Conservation (phyloP, 1,140 invertebrate genomes). For the Aphelenchoides besseyi region DNA sequence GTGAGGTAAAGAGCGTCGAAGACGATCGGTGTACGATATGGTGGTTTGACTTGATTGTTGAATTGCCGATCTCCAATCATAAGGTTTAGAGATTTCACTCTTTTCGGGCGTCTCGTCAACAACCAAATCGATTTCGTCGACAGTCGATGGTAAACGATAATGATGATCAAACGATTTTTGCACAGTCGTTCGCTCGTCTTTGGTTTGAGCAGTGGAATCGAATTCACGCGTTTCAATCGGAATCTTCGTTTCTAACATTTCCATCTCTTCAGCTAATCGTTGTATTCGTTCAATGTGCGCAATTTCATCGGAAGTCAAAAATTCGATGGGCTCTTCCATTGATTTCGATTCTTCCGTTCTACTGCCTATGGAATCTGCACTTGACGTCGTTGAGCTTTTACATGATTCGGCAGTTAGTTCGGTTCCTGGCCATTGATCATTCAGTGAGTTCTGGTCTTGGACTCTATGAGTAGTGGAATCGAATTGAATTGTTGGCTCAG, state of each 20-base stretch:
- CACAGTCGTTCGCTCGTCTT: not conserved
- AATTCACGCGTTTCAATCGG: not conserved
- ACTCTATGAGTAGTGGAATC: not conserved
- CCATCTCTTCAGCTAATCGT: slow-evolving; percentile 18
- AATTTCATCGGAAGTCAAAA: slow-evolving; percentile 23
- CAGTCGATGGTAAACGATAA: not conserved
- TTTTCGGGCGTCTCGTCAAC: not conserved
- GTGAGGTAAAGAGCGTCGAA: not conserved
- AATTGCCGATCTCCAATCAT: not conserved
- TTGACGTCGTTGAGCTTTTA: no score
- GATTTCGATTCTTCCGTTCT: no score
- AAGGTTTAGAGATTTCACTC: not conserved
- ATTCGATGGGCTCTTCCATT: no score
- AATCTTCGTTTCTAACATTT: not conserved
- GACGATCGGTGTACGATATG: slow-evolving; percentile 6
- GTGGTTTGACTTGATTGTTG: not conserved
- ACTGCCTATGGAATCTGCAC: no score
- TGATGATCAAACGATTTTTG: not conserved
- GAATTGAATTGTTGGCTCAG: not conserved
- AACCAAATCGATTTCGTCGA: not conserved
- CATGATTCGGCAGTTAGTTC: no score
- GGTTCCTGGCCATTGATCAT: no score
- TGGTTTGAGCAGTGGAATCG: not conserved
- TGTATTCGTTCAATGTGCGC: slow-evolving; percentile 32
- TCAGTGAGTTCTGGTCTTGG: no score